A percentile compares a stretch with the other conserved stretches of the same genome.
These are phyloP conservation scores for Microctonus hyperodae DNA, from an alignment of 2,888 invertebrate genomes.

Conservation along the genomic window DNA sequence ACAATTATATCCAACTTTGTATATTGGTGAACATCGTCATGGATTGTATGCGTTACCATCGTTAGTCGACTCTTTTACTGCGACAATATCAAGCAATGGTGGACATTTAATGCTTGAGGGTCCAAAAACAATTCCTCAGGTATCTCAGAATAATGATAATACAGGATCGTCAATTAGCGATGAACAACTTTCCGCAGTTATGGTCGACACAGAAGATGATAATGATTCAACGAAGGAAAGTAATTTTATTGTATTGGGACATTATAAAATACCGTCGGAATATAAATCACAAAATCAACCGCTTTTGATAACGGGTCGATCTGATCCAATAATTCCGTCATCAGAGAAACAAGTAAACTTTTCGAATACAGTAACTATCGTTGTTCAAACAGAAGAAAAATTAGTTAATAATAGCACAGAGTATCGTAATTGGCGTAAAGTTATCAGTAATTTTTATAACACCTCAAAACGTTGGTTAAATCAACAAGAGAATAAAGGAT, in stretches of 20 bases:
- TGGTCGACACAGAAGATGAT: slow-evolving; percentile 43
- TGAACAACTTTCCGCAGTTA: slow-evolving; percentile 42
- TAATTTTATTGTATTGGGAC: slow-evolving; percentile 51
- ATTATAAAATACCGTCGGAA: slow-evolving; percentile 56
- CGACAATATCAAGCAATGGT: slow-evolving; percentile 79
- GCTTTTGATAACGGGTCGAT: slow-evolving; percentile 58
- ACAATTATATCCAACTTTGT: slow-evolving; percentile 78
- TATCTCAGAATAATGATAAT: slow-evolving; percentile 49
- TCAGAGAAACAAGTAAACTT: slow-evolving; percentile 38
- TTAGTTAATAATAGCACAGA: slow-evolving; percentile 38
- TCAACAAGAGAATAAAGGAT: slow-evolving; percentile 78
- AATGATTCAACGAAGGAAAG: slow-evolving; percentile 40
- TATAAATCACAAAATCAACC: slow-evolving; percentile 57
- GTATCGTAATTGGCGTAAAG: slow-evolving; percentile 45
- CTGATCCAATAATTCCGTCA: slow-evolving; percentile 55
- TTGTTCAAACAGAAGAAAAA: slow-evolving; percentile 28
- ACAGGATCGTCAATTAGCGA: slow-evolving; percentile 42
- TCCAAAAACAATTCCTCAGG: slow-evolving; percentile 63
- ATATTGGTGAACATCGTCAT: slow-evolving; percentile 86
- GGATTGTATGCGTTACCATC: slow-evolving; percentile 94
- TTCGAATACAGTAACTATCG: slow-evolving; percentile 41
- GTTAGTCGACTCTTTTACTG: slow-evolving; percentile 88
- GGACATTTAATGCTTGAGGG: slow-evolving; percentile 78
- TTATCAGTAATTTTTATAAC: slow-evolving; percentile 42
- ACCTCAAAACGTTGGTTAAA: slow-evolving; percentile 70